Conservation (phyloP, 2,888 invertebrate species). For the Fabriciana adippe region DNA sequence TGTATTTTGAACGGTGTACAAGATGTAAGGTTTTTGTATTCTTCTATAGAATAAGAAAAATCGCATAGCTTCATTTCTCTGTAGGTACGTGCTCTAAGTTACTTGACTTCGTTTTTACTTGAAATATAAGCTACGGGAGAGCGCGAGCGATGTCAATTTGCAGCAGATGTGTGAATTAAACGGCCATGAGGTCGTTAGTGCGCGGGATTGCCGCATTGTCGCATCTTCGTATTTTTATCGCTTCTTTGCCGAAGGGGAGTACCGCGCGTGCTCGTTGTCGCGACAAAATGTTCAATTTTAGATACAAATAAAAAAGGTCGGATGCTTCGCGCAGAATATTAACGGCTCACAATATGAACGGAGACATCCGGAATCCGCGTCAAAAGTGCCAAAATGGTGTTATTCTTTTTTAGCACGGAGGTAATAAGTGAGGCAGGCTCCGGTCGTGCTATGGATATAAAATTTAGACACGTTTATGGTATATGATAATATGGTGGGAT, state of each 20-base stretch:
- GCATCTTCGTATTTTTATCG: constrained; percentile 73
- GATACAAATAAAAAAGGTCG: constrained; percentile 83
- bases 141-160: constrained; percentile 46
- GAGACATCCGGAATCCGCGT: constrained; percentile 79
- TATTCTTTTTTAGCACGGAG: constrained; percentile 78
- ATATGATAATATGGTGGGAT: constrained; percentile 71
- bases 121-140: constrained; percentile 24
- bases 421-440: constrained; percentile 75
- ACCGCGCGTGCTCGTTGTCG: constrained; percentile 74
- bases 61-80: neutral
- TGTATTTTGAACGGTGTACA: too few species aligned
- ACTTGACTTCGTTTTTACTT: constrained; percentile 9
- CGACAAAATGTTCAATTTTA: constrained; percentile 82
- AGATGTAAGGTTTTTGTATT: too few species aligned
- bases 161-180: constrained; percentile 57
- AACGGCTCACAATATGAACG: constrained; percentile 81
- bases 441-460: constrained; percentile 74
- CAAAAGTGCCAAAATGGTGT: constrained; percentile 81
- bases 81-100: neutral
- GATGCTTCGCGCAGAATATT: constrained; percentile 79
- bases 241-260: constrained; percentile 67
- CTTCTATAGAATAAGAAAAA: constrained; percentile 3
- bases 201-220: constrained; percentile 60
- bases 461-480: constrained; percentile 79
- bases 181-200: constrained; percentile 59